A percentile compares a stretch with the other conserved stretches of the same genome.
phyloP scores from a whole-genome alignment of 2,113 vertebrate species.

The Chlamydotis undulata region DNA sequence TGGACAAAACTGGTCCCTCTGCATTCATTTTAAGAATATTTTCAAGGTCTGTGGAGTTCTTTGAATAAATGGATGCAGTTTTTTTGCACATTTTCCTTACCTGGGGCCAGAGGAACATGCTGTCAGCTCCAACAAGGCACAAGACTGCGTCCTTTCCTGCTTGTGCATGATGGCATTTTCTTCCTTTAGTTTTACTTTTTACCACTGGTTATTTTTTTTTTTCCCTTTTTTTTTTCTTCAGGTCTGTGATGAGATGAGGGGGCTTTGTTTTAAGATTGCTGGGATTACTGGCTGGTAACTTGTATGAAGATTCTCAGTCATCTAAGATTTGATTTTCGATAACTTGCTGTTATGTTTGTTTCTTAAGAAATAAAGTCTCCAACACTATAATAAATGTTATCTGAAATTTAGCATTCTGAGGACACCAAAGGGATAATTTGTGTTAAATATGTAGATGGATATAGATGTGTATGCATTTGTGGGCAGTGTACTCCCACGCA shows the following conservation, averaged over 20 bases:
- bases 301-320: background rate
- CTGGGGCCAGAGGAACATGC: accelerated
- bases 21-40: background rate
- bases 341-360: background rate
- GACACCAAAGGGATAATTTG: background rate
- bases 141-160: background rate
- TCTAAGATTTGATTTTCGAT: accelerated
- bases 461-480: background rate
- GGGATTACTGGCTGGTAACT: background rate
- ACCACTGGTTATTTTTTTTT: background rate
- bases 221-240: background rate
- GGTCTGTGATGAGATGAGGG: background rate
- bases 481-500: background rate
- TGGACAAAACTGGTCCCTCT: background rate
- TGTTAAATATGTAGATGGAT: background rate
- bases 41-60: background rate
- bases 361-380: background rate
- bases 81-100: background rate
- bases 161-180: background rate
- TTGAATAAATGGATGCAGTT: background rate
- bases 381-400: background rate
- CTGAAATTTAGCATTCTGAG: background rate
- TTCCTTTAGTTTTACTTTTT: background rate
- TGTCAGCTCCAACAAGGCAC: no score
- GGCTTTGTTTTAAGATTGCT: accelerated